Conservation (phyloP, 1,140 invertebrate species). For the Drosophila burlai region DNA sequence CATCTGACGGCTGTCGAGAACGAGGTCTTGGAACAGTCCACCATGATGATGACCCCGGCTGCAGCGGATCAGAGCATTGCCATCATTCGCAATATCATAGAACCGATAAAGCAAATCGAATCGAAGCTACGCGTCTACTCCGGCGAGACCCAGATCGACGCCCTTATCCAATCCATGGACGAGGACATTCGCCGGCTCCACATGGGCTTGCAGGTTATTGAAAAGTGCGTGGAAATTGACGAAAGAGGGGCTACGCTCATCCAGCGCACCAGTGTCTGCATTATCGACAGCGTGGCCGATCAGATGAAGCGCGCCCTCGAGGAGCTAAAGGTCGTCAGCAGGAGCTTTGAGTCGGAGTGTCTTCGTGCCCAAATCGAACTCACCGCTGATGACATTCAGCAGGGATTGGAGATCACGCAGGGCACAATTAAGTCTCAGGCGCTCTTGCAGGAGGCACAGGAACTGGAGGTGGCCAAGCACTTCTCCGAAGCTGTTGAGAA, state of each 20-base stretch:
- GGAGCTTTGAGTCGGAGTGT: conserved; percentile 63
- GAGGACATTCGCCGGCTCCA: conserved; percentile 88
- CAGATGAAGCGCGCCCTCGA: conserved; percentile 86
- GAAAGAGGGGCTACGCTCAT: conserved; percentile 88
- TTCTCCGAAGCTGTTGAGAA: conserved; percentile 84
- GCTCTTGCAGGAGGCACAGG: conserved; percentile 86
- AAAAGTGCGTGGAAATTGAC: conserved; percentile 89
- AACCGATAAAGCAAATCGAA: conserved; percentile 88
- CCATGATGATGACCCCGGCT: conserved; percentile 88
- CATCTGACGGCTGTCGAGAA: conserved; percentile 87
- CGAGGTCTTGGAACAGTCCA: conserved; percentile 87
- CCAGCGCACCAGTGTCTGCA: conserved; percentile 88
- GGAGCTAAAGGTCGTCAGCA: conserved; percentile 85
- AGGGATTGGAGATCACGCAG: conserved; percentile 86
- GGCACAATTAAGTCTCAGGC: conserved; percentile 86
- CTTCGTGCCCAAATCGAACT: conserved; percentile 85
- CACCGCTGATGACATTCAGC: conserved; percentile 85
- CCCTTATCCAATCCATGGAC: conserved; percentile 87
- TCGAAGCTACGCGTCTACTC: conserved; percentile 86
- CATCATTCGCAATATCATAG: conserved; percentile 87
- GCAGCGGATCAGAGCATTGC: conserved; percentile 88
- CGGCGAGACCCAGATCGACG: conserved; percentile 85
- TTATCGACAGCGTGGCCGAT: conserved; percentile 87
- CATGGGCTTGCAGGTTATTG: conserved; percentile 88
- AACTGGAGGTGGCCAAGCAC: conserved; percentile 85